Evolutionary conservation across 2,113 vertebrate genomes (phyloP).

Genomic region (Oenanthe oenanthe): DNA sequence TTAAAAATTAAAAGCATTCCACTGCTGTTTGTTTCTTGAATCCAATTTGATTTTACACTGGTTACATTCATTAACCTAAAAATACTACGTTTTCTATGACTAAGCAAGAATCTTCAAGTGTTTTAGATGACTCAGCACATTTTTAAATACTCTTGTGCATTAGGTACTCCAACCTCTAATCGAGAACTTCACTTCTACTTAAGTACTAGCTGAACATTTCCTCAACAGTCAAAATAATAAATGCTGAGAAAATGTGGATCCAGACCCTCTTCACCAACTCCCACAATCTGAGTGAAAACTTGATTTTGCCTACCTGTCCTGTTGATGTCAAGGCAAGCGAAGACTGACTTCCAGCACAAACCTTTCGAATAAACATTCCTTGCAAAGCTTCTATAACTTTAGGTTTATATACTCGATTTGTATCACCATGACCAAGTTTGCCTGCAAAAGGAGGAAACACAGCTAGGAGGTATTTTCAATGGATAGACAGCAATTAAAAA

Average conservation of each 20-base stretch:
- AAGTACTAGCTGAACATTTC: neutral
- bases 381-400: slow-evolving; percentile 88
- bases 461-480: neutral
- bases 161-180: neutral
- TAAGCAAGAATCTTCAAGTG: neutral
- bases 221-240: neutral
- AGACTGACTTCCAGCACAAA: slow-evolving; percentile 87
- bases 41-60: neutral
- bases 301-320: slow-evolving; percentile 76
- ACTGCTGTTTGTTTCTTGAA: neutral
- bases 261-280: neutral
- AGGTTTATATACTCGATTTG: slow-evolving; percentile 87
- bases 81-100: neutral
- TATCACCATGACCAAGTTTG: slow-evolving; percentile 87
- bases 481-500: neutral
- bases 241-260: neutral
- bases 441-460: slow-evolving; percentile 61
- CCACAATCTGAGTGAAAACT: neutral
- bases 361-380: slow-evolving; percentile 88
- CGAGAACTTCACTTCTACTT: neutral
- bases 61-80: neutral
- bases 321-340: slow-evolving; percentile 86
- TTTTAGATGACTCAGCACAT: neutral
- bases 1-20: neutral
- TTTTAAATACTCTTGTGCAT: neutral